Conservation (phyloP, 2,888 invertebrate species). For the Rhingia campestris region DNA sequence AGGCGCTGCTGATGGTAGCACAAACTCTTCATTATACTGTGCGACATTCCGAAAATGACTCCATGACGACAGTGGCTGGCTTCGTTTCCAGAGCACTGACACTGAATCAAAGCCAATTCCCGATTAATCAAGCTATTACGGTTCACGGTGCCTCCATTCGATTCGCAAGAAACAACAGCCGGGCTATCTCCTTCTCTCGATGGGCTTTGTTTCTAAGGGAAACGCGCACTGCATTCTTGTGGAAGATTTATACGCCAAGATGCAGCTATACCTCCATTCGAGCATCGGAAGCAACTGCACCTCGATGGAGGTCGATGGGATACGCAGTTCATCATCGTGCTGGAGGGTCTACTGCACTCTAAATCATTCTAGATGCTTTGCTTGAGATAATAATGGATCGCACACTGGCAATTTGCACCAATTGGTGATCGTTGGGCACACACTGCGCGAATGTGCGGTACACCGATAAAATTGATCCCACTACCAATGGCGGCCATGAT, state of each 20-base stretch:
- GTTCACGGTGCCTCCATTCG: slow-evolving; percentile 29
- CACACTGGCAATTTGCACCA: slow-evolving; percentile 73
- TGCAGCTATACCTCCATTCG: not conserved
- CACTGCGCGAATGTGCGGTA: slow-evolving; percentile 29
- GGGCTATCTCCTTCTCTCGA: not conserved
- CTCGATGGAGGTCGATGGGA: slow-evolving; percentile 56
- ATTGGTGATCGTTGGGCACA: slow-evolving; percentile 68
- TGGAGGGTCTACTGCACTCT: slow-evolving; percentile 69
- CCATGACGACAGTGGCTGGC: slow-evolving; percentile 32
- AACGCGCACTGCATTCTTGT: slow-evolving; percentile 8
- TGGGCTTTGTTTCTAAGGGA: slow-evolving; percentile 23
- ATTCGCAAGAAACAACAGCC: not conserved
- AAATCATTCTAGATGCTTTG: slow-evolving; percentile 70
- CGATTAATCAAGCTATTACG: slow-evolving; percentile 72
- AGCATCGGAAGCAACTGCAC: slow-evolving; percentile 55
- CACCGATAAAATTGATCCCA: slow-evolving; percentile 65
- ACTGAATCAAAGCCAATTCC: slow-evolving; percentile 65
- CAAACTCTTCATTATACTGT: slow-evolving; percentile 68
- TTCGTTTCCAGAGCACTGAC: slow-evolving; percentile 41
- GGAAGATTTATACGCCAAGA: slow-evolving; percentile 64
- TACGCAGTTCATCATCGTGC: slow-evolving; percentile 71
- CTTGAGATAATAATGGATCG: slow-evolving; percentile 67
- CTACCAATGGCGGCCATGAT: slow-evolving; percentile 70
- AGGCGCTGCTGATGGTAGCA: slow-evolving; percentile 26
- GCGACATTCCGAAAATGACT: slow-evolving; percentile 69